Conservation (phyloP, 2,888 invertebrate species). For the Taphrorychus bicolor region DNA sequence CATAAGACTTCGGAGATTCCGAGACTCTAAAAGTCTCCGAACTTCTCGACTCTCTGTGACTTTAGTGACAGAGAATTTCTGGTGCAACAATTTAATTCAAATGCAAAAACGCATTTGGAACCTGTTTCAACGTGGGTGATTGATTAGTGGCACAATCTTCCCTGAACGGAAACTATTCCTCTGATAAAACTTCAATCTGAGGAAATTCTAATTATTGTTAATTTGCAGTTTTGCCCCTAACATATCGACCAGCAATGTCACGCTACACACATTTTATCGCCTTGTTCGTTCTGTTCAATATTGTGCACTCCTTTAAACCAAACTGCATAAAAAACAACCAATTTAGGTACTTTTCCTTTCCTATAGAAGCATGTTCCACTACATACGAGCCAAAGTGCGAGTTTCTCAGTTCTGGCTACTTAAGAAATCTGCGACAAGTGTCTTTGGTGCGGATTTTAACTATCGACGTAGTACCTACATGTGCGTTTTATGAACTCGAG, state of each 20-base stretch:
- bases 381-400: neutral
- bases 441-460: constrained; percentile 29
- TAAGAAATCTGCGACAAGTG: constrained; percentile 2
- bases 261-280: neutral
- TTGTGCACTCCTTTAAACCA: neutral
- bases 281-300: neutral
- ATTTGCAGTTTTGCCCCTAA: no score
- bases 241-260: no score
- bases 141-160: no score
- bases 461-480: constrained; percentile 34
- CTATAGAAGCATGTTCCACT: neutral
- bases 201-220: no score
- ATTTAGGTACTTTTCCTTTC: neutral
- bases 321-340: neutral
- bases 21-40: no score
- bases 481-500: constrained; percentile 29
- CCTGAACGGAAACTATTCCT: neutral
- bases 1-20: no score
- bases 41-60: no score
- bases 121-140: no score
- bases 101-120: no score
- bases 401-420: neutral
- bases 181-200: neutral
- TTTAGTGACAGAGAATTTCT: no score
- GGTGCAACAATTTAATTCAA: no score